Percentiles rank a stretch among this genome's conserved stretches.
Conservation (phyloP, 2,113 vertebrate species). For the human region GRCh38 chr1:212302001-212302500, state of each 20-base stretch:
- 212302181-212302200: background rate
- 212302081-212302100: conserved; percentile 33
- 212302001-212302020: conserved; percentile 47
- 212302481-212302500: background rate
- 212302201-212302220: background rate
- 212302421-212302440: background rate
- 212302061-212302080: background rate
- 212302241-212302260: background rate
- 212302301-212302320: background rate
- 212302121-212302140: conserved; percentile 25
- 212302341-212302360: background rate
- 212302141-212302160: background rate
- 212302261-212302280: conserved; percentile 1
- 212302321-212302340: conserved; percentile 23
- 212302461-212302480: background rate
- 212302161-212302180: conserved; percentile 41
- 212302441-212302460: background rate
- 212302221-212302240: background rate
- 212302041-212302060: conserved; percentile 38
- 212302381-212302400: background rate
- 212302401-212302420: background rate
- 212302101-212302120: background rate
- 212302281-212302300: background rate
- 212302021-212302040: conserved; percentile 26
- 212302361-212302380: background rate